Evolutionary conservation across 2,113 vertebrate genomes (phyloP).

Genomic region (Hypocryptadius cinnamomeus): DNA sequence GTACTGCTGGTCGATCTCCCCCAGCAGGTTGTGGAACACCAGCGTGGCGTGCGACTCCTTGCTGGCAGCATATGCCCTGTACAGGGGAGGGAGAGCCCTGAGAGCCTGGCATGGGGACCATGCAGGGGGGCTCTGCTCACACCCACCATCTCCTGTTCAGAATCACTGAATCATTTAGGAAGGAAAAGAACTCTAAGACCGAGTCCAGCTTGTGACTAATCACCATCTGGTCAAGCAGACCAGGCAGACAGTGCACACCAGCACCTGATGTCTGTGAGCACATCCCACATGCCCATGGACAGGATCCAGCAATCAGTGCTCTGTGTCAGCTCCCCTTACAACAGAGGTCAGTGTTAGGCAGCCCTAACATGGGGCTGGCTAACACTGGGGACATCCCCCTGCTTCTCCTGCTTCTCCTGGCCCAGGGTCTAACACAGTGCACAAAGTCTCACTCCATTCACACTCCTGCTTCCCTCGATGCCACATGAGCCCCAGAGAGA

Average conservation of each 20-base stretch:
- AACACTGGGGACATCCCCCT: too few relatives aligned
- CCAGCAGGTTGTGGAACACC: constrained; percentile 97
- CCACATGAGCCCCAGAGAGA: neutral
- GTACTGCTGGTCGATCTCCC: constrained; percentile 98
- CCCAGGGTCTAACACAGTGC: neutral
- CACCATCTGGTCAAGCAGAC: neutral
- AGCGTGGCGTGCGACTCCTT: constrained; percentile 95
- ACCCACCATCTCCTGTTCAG: rapidly evolving
- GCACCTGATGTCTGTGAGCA: neutral
- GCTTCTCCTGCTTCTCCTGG: neutral
- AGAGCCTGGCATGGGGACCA: neutral
- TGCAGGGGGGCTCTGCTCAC: neutral
- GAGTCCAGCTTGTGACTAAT: neutral
- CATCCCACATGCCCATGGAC: rapidly evolving
- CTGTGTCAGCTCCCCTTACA: neutral
- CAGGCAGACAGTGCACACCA: neutral
- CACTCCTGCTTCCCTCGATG: rapidly evolving
- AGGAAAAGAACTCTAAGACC: neutral
- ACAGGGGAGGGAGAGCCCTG: neutral
- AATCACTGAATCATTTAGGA: neutral
- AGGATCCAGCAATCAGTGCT: neutral
- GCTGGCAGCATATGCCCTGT: constrained; percentile 92
- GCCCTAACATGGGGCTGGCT: too few relatives aligned
- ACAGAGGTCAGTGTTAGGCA: neutral
- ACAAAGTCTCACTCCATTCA: neutral